Evolutionary conservation across 2,888 invertebrate genomes (phyloP).

Genomic region (Eledone cirrhosa): DNA sequence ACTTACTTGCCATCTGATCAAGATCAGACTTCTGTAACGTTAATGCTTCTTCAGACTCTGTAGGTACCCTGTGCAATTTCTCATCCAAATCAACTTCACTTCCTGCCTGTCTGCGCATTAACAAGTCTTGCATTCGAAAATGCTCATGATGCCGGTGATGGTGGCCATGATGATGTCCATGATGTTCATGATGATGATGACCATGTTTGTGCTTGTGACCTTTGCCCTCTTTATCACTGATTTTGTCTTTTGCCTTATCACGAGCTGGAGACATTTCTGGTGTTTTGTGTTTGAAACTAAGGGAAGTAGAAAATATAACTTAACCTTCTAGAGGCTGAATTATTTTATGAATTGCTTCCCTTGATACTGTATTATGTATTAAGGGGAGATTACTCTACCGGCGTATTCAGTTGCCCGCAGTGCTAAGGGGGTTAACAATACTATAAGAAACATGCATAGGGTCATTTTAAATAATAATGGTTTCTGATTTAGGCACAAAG

Average conservation of each 20-base stretch:
- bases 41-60: slow-evolving; percentile 75
- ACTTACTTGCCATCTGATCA: slow-evolving; percentile 78
- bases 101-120: slow-evolving; percentile 54
- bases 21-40: slow-evolving; percentile 81
- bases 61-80: slow-evolving; percentile 49
- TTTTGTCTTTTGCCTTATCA: too few relatives aligned
- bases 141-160: slow-evolving; percentile 48
- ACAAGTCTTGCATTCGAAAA: slow-evolving; percentile 51
- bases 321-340: too few relatives aligned
- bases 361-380: too few relatives aligned
- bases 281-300: background rate
- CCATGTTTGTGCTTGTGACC: background rate
- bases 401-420: too few relatives aligned
- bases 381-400: too few relatives aligned
- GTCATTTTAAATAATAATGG: too few relatives aligned
- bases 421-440: too few relatives aligned
- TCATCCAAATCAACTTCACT: slow-evolving; percentile 54
- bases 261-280: background rate
- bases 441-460: too few relatives aligned
- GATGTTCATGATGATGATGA: background rate
- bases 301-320: too few relatives aligned
- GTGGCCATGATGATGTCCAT: slow-evolving; percentile 36
- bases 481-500: too few relatives aligned
- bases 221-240: background rate
- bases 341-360: too few relatives aligned